phyloP scores from a whole-genome alignment of 2,888 invertebrate species.

The Acrobasis suavella region DNA sequence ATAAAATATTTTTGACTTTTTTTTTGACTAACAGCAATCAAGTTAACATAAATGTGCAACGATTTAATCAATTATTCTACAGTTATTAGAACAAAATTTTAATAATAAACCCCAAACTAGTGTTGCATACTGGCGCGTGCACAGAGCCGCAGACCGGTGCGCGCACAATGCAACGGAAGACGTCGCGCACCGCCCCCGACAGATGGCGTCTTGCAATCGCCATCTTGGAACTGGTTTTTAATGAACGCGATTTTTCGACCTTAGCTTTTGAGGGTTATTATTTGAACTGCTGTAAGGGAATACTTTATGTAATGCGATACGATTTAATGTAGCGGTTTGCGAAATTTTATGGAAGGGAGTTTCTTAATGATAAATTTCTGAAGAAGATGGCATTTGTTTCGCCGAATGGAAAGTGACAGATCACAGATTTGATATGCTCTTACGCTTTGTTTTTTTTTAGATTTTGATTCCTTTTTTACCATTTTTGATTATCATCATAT shows the following conservation, averaged over 20 bases:
- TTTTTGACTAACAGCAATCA: no score
- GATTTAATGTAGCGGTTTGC: constrained; percentile 1
- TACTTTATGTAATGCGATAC: constrained; percentile 1
- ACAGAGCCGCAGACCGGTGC: constrained; percentile 53
- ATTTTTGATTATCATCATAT: no score
- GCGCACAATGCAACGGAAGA: constrained; percentile 78
- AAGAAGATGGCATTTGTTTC: no score
- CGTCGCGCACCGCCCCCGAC: constrained; percentile 63
- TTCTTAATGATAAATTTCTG: background rate
- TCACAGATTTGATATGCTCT: no score
- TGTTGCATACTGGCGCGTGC: constrained; percentile 68
- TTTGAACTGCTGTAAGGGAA: background rate
- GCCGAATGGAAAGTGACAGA: no score
- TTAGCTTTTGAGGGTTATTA: constrained; percentile 42
- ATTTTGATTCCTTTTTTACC: no score
- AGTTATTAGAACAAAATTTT: background rate
- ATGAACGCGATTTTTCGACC: constrained; percentile 66
- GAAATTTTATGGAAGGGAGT: background rate
- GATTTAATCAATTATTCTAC: background rate
- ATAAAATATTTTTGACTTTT: no score
- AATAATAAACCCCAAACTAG: constrained; percentile 23
- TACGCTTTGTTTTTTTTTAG: no score
- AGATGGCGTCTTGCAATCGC: constrained; percentile 54
- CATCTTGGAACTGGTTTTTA: constrained; percentile 64
- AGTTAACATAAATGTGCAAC: no score